Evolutionary conservation across 1,140 invertebrate species (phyloP).

Genomic region (Chrysopa pallens): DNA sequence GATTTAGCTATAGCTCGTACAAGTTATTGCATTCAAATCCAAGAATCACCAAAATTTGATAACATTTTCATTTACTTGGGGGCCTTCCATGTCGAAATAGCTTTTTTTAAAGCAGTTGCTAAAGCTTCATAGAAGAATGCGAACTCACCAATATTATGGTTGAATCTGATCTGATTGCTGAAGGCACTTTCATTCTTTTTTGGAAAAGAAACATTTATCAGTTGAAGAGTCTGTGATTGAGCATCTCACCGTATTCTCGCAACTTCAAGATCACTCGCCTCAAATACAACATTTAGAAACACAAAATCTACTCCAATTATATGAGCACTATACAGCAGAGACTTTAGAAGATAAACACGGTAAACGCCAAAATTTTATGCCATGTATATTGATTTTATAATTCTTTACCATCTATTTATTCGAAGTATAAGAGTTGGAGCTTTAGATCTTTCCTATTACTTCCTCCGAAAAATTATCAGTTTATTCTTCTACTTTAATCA

Average conservation of each 20-base stretch:
- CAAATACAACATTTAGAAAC: constrained; percentile 4
- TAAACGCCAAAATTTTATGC: constrained; percentile 7
- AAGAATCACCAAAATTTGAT: constrained; percentile 15
- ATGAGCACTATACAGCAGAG: constrained; percentile 5
- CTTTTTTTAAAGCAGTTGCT: constrained; percentile 9
- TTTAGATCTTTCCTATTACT: constrained; percentile 8
- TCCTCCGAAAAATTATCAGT: constrained; percentile 3
- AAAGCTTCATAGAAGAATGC: constrained; percentile 8
- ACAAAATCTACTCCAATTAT: neutral
- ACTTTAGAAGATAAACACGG: constrained; percentile 9
- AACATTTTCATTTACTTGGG: constrained; percentile 21
- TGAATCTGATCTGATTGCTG: constrained; percentile 1
- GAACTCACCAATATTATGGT: constrained; percentile 3
- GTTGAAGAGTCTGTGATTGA: constrained; percentile 4
- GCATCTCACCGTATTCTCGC: constrained; percentile 1
- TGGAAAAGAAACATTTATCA: neutral
- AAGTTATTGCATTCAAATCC: constrained; percentile 19
- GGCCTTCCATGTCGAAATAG: constrained; percentile 20
- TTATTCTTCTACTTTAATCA: constrained; percentile 7
- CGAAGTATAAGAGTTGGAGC: constrained; percentile 8
- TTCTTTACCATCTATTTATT: constrained; percentile 6
- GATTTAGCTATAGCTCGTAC: constrained; percentile 22
- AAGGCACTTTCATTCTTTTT: constrained; percentile 8
- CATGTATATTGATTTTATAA: constrained; percentile 7
- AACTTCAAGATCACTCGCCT: constrained; percentile 4